Percentiles rank a stretch among this genome's conserved stretches.
Conservation (phyloP, 2,888 invertebrate species). For the Parasteatoda lunata region DNA sequence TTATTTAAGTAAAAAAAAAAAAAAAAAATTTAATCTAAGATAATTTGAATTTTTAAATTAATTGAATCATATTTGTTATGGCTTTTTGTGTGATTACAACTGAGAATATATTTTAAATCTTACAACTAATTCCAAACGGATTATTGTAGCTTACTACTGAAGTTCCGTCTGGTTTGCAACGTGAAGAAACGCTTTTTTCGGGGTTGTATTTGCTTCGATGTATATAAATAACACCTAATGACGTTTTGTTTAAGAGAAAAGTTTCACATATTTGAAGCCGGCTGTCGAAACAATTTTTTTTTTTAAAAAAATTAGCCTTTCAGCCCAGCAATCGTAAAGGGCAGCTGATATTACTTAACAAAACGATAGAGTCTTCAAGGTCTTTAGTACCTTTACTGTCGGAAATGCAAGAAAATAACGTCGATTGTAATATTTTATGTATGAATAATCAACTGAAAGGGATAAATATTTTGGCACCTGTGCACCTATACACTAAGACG, state of each 20-base stretch:
- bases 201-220: not conserved
- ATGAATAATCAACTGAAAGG: constrained; percentile 43
- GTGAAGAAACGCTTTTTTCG: too few relatives aligned
- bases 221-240: too few relatives aligned
- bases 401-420: constrained; percentile 27
- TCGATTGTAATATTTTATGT: constrained; percentile 4
- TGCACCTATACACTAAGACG: not conserved
- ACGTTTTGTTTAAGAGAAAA: too few relatives aligned
- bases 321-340: constrained; percentile 24
- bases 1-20: too few relatives aligned
- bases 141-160: too few relatives aligned
- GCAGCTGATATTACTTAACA: constrained; percentile 35
- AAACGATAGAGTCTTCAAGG: constrained; percentile 38
- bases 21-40: too few relatives aligned
- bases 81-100: too few relatives aligned
- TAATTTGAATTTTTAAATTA: too few relatives aligned
- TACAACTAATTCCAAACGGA: too few relatives aligned
- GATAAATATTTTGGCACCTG: constrained; percentile 53
- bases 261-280: not conserved
- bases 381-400: constrained; percentile 37
- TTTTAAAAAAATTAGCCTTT: constrained; percentile 37
- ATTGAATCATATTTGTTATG: too few relatives aligned
- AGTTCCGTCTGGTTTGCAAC: too few relatives aligned
- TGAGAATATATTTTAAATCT: too few relatives aligned
- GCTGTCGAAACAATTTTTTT: not conserved